A percentile compares a stretch with the other conserved stretches of the same genome.
phyloP scores from a whole-genome alignment of 2,797 vertebrate species.

The Leptodactylus fallax region DNA sequence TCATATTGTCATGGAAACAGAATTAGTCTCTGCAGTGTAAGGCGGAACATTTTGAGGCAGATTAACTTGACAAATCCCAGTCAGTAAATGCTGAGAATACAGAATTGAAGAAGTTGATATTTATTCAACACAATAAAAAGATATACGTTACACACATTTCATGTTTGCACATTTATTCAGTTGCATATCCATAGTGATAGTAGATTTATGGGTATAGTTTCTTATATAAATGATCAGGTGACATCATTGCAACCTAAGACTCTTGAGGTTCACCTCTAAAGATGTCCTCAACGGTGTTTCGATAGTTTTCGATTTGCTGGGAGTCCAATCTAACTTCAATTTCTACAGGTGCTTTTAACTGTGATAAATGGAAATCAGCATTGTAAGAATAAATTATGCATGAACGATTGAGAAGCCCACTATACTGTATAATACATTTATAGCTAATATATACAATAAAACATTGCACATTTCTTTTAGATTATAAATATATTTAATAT shows the following conservation, averaged over 20 bases:
- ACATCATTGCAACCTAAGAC: constrained; percentile 17
- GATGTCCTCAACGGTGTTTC: constrained; percentile 45
- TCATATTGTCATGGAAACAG: constrained; percentile 38
- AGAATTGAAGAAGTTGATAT: neutral
- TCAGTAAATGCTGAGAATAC: constrained; percentile 2
- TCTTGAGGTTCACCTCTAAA: constrained; percentile 20
- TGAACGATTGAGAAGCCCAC: neutral
- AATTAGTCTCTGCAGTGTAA: constrained; percentile 4
- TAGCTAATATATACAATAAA: neutral
- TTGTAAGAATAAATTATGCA: neutral
- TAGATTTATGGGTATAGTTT: neutral
- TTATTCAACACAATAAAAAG: neutral
- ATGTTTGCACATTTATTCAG: neutral
- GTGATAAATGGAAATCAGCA: constrained; percentile 63
- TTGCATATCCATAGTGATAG: neutral
- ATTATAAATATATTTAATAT: too few relatives aligned
- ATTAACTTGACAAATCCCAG: neutral
- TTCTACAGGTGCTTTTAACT: constrained; percentile 72
- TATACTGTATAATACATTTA: neutral
- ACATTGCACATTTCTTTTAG: too few relatives aligned
- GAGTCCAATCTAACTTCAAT: constrained; percentile 70
- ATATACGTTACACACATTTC: neutral
- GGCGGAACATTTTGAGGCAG: neutral
- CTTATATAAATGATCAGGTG: neutral
- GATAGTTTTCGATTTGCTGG: constrained; percentile 75